Evolutionary conservation across 2,113 vertebrate genomes (phyloP), one percentile per base, ranked within the genome.

Genomic region (Oceanodroma tethys): DNA sequence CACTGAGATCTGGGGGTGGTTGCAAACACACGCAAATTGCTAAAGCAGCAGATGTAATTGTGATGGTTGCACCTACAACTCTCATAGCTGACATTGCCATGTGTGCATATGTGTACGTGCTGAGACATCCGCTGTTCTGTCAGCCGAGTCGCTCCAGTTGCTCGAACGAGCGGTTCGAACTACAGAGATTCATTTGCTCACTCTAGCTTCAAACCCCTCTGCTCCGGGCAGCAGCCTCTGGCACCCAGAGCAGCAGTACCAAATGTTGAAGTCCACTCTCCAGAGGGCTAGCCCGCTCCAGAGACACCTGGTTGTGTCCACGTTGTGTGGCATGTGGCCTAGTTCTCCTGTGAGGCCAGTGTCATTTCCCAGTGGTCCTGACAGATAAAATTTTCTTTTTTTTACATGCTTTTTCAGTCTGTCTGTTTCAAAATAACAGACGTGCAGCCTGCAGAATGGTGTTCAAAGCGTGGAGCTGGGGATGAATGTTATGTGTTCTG

Each of bases 111-210:
- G 6, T 34, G 13, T 47, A 38, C 2, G 1, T 16, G 25, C 26
- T 78, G 79, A 82, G 23, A 63, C 13, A 11, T 79, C 60, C 87
- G 43, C 43, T 74, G 43, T 56, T 72, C 23, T 14, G 13, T 45
- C 42, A 84, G 14, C 47, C 0, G 0, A 65, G 11, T 55, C 5
- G 0, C n/a, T 82, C 74, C 73, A n/a, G 19, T 50, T 90, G 30
- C 82, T 82, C 17, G 1, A 55, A 60, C 0, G 1, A 68, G n/a
- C 0, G 0, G 14, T 80, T 85, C 0, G 3, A 81, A 65, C 53
- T n/a, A 20, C 11, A 36, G 1, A 7, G 34, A 53, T 52, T 22
- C 0, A 26, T 76, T 83, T 82, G 11, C 30, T 65, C 60, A 14
- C 26, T 40, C 21, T 82, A 34, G 12, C 2, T 6, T 63, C 60